phyloP scores from a whole-genome alignment of 2,113 vertebrate species.

The Falcunculus frontatus region DNA sequence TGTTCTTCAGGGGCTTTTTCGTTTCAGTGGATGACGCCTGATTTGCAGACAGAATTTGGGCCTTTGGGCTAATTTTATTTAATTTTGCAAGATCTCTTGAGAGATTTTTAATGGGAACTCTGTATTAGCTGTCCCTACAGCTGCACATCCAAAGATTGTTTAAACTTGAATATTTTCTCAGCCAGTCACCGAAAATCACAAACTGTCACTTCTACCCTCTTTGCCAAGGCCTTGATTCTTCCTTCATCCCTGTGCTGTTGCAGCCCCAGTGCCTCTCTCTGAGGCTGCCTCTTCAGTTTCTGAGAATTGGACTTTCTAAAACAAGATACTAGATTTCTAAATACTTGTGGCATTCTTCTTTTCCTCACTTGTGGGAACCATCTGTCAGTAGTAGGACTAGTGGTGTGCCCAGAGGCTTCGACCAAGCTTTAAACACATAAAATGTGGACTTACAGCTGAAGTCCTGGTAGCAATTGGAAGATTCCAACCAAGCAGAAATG shows the following conservation, averaged over 20 bases:
- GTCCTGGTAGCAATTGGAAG: not conserved
- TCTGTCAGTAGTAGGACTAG: not conserved
- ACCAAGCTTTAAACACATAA: not conserved
- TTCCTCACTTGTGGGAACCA: not conserved
- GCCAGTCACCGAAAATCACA: not conserved
- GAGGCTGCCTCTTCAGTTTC: not conserved
- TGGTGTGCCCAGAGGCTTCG: not conserved
- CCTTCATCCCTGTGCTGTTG: not conserved
- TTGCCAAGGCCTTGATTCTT: not conserved
- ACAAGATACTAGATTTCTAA: too few relatives aligned
- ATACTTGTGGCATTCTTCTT: accelerated
- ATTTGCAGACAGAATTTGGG: not conserved
- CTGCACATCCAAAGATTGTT: not conserved
- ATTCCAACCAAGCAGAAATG: not conserved
- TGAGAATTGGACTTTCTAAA: not conserved
- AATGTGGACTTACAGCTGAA: not conserved
- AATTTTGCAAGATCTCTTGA: constrained; percentile 5
- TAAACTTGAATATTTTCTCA: not conserved
- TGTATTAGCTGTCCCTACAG: not conserved
- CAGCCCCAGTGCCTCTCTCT: not conserved
- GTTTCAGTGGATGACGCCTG: not conserved
- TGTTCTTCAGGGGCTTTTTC: not conserved
- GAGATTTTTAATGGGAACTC: constrained; percentile 2
- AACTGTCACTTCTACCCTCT: not conserved
- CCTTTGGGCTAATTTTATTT: constrained; percentile 31